Percentiles rank a stretch among this genome's conserved stretches.
phyloP scores from a whole-genome alignment of 2,888 invertebrate genomes.

The Eupithecia tripunctaria region DNA sequence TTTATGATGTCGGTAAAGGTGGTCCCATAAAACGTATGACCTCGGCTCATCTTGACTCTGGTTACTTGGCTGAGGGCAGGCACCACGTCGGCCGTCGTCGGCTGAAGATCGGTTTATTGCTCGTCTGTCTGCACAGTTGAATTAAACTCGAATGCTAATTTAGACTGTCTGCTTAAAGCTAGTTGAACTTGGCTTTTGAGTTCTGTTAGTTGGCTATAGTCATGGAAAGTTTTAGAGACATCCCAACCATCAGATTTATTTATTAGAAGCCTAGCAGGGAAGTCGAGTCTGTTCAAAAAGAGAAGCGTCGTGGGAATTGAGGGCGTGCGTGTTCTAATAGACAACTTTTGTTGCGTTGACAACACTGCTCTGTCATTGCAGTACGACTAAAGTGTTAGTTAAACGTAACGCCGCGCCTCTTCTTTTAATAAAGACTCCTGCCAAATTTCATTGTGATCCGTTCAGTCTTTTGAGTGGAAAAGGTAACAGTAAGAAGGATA shows the following conservation, averaged over 20 bases:
- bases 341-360: too few relatives aligned
- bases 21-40: slow-evolving; percentile 48
- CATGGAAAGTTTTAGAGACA: background rate
- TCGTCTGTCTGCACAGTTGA: background rate
- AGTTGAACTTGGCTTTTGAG: background rate
- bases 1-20: slow-evolving; percentile 51
- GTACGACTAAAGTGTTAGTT: too few relatives aligned
- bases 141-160: background rate
- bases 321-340: too few relatives aligned
- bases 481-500: too few relatives aligned
- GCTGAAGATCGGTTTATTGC: slow-evolving; percentile 17
- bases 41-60: slow-evolving; percentile 30
- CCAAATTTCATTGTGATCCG: too few relatives aligned
- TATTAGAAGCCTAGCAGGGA: background rate
- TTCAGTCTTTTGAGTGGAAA: too few relatives aligned
- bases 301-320: too few relatives aligned
- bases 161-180: background rate
- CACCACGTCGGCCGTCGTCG: slow-evolving; percentile 11
- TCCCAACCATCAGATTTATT: background rate
- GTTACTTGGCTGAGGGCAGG: background rate
- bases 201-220: background rate
- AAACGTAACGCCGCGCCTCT: too few relatives aligned
- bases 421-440: too few relatives aligned
- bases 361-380: too few relatives aligned
- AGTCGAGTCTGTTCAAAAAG: too few relatives aligned